These are phyloP conservation scores for Phasia obesa DNA, from an alignment of 2,888 invertebrate species.

Conservation along the genomic window DNA sequence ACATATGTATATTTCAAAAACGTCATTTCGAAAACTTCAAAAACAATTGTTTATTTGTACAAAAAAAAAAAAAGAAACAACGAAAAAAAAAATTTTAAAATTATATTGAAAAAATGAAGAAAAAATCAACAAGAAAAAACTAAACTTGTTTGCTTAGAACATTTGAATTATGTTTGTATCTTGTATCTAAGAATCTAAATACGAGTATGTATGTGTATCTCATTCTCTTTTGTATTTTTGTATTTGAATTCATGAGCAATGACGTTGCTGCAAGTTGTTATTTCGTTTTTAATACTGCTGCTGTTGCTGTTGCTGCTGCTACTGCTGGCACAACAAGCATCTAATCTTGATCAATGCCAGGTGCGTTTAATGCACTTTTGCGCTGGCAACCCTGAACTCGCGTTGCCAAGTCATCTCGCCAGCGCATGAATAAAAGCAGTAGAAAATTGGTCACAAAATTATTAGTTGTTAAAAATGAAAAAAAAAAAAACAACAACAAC, in stretches of 20 bases:
- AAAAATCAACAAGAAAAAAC: slow-evolving; percentile 11
- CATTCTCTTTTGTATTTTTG: slow-evolving; percentile 11
- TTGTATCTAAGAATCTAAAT: not conserved
- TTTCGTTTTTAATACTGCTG: not conserved
- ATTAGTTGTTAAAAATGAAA: slow-evolving; percentile 11
- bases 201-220: slow-evolving; percentile 1
- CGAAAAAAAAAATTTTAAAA: slow-evolving; percentile 9
- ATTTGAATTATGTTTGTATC: slow-evolving; percentile 22
- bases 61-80: slow-evolving; percentile 22
- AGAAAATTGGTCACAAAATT: slow-evolving; percentile 45
- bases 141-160: slow-evolving; percentile 65
- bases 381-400: slow-evolving; percentile 70
- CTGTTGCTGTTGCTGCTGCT: slow-evolving; percentile 12
- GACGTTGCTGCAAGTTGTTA: slow-evolving; percentile 28
- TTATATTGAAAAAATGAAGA: slow-evolving; percentile 1
- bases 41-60: slow-evolving; percentile 28
- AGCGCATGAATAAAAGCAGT: slow-evolving; percentile 29
- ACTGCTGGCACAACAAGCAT: slow-evolving; percentile 59
- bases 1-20: slow-evolving; percentile 17
- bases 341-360: slow-evolving; percentile 75
- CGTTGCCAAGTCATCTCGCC: slow-evolving; percentile 65
- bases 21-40: slow-evolving; percentile 59
- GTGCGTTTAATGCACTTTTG: slow-evolving; percentile 75
- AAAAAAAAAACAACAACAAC: not conserved
- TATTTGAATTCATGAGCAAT: slow-evolving; percentile 50